Evolutionary conservation across 2,888 invertebrate species (phyloP), one percentile per base, ranked within the genome.

Genomic region (Pogonocherus hispidulus): DNA sequence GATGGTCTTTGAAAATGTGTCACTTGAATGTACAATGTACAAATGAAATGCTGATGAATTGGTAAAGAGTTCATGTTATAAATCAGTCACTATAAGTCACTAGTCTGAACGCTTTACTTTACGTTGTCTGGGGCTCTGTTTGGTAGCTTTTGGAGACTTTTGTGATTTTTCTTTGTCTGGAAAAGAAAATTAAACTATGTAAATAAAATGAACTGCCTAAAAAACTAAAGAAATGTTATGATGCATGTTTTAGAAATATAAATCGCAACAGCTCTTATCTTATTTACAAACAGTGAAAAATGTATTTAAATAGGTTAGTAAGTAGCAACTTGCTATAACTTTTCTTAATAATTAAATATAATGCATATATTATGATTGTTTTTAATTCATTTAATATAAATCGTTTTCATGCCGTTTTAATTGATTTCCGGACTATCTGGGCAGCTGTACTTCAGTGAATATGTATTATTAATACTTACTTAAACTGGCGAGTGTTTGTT

Each of bases 381-480:
- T n/a, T n/a, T n/a, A n/a, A n/a, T n/a, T n/a, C n/a, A n/a, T n/a
- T n/a, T n/a, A n/a, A n/a, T n/a, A n/a, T n/a, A n/a, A n/a, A n/a
- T n/a, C n/a, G n/a, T n/a, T n/a, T n/a, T n/a, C n/a, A n/a, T n/a
- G n/a, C n/a, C n/a, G n/a, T n/a, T n/a, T n/a, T n/a, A n/a, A n/a
- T n/a, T n/a, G n/a, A n/a, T n/a, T n/a, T n/a, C n/a, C n/a, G n/a
- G n/a, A n/a, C n/a, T n/a, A n/a, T n/a, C n/a, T n/a, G n/a, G n/a
- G n/a, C n/a, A n/a, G n/a, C n/a, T n/a, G n/a, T n/a, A n/a, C n/a
- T n/a, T n/a, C n/a, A n/a, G n/a, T n/a, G n/a, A n/a, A n/a, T n/a
- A n/a, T n/a, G n/a, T n/a, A n/a, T n/a, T n/a, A n/a, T 41, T 41
- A n/a, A n/a, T 56, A 90, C 94, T 91, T 88, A 96, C 95, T 95